phyloP scores from a whole-genome alignment of 1,140 invertebrate species.

The Drosophila nigromelanica region DNA sequence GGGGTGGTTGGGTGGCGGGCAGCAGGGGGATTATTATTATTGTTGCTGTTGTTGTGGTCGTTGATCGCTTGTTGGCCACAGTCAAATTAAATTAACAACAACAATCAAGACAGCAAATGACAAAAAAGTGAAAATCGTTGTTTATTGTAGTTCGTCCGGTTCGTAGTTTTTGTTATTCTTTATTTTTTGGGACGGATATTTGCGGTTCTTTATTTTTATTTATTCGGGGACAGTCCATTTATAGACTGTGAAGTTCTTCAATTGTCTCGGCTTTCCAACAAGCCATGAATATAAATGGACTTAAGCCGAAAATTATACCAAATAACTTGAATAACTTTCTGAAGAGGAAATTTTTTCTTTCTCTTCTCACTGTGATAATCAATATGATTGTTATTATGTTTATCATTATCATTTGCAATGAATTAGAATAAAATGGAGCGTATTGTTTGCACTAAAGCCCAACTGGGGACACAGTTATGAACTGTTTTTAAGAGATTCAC shows the following conservation, averaged over 20 bases:
- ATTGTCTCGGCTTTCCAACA: conserved; percentile 25
- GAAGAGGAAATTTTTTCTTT: no score
- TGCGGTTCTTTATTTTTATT: conserved; percentile 60
- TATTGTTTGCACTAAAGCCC: no score
- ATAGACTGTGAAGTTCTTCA: conserved; percentile 17
- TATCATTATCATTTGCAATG: no score
- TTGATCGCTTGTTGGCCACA: conserved; percentile 70
- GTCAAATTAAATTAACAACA: conserved; percentile 73
- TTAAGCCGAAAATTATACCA: conserved; percentile 8
- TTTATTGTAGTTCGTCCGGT: conserved; percentile 68
- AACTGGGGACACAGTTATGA: no score
- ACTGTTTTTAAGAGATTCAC: no score
- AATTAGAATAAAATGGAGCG: no score
- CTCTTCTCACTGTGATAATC: no score
- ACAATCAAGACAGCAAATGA: conserved; percentile 33
- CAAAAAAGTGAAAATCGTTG: conserved; percentile 73
- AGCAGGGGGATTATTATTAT: conserved; percentile 10
- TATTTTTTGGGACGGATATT: conserved; percentile 66
- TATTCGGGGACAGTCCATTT: conserved; percentile 59
- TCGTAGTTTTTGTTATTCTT: conserved; percentile 45
- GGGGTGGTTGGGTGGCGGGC: conserved; percentile 14
- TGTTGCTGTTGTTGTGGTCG: conserved; percentile 50
- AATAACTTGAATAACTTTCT: conserved; percentile 1
- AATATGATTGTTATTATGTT: no score
- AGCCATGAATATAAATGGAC: conserved; percentile 40